Evolutionary conservation across 2,113 vertebrate genomes (phyloP).

Genomic region (Cyprinodon variegatus): DNA sequence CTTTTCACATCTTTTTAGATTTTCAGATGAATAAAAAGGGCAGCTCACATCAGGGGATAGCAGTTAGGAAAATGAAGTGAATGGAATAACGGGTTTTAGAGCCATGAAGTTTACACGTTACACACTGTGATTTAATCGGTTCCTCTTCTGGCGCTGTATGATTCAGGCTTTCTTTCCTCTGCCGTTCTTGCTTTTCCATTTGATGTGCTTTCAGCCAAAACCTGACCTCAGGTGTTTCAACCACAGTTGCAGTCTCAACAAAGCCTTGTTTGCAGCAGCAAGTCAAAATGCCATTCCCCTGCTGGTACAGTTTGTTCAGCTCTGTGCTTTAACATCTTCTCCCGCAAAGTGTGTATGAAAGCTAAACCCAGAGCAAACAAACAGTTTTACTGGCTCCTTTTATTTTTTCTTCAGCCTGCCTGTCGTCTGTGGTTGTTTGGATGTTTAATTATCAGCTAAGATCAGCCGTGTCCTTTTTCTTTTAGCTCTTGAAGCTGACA

Average conservation of each 20-base stretch:
- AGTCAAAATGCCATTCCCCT: slow-evolving; percentile 31
- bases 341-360: slow-evolving; percentile 24
- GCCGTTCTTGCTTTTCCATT: background rate
- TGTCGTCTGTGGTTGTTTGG: slow-evolving; percentile 11
- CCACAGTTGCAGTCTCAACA: slow-evolving; percentile 14
- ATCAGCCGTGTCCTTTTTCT: slow-evolving; percentile 63
- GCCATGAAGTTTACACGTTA: background rate
- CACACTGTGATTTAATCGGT: background rate
- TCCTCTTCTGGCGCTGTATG: background rate
- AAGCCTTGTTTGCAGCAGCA: slow-evolving; percentile 29
- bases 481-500: slow-evolving; percentile 49
- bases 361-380: slow-evolving; percentile 39
- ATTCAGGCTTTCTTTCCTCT: background rate
- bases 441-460: slow-evolving; percentile 37
- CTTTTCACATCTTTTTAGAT: too few species aligned
- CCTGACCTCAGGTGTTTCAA: slow-evolving; percentile 37
- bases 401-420: slow-evolving; percentile 18
- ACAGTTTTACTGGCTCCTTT: slow-evolving; percentile 37
- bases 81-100: background rate
- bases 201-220: background rate
- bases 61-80: background rate
- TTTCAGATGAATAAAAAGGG: too few species aligned
- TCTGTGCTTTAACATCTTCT: slow-evolving; percentile 22
- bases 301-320: slow-evolving; percentile 38
- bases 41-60: too few species aligned